A percentile compares a stretch with the other conserved stretches of the same genome.
phyloP scores from a whole-genome alignment of 2,888 invertebrate species.

The Tineola bisselliella region DNA sequence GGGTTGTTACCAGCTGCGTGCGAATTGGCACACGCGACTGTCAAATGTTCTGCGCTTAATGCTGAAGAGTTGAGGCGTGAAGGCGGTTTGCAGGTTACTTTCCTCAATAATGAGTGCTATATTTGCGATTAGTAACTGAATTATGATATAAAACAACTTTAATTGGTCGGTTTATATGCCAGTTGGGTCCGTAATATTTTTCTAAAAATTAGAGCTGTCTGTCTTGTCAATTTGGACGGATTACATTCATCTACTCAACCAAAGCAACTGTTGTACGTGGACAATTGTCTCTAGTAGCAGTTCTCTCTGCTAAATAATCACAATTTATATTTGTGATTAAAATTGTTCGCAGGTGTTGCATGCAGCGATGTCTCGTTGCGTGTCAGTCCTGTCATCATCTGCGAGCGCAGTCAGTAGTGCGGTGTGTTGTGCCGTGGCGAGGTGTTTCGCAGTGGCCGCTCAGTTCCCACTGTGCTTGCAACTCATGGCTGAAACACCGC shows the following conservation, averaged over 20 bases:
- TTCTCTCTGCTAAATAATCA: no score
- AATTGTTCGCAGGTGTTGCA: constrained; percentile 72
- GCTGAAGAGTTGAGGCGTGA: constrained; percentile 97
- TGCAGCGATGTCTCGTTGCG: constrained; percentile 94
- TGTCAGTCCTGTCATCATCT: constrained; percentile 83
- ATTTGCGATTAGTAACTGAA: no score
- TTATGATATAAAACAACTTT: neutral
- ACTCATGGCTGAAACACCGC: constrained; percentile 86
- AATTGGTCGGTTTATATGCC: constrained; percentile 2
- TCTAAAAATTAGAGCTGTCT: no score
- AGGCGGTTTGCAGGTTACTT: constrained; percentile 72
- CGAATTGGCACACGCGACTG: constrained; percentile 95
- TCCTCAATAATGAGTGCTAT: neutral
- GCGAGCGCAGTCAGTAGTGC: constrained; percentile 83
- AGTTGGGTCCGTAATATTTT: no score
- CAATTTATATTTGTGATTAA: no score
- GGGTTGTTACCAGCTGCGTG: constrained; percentile 87
- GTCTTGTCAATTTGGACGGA: no score
- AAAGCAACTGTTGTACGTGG: no score
- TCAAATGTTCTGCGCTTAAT: constrained; percentile 95
- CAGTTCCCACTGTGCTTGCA: constrained; percentile 91
- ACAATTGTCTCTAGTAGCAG: no score
- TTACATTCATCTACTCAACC: no score
- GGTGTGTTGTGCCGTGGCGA: constrained; percentile 91
- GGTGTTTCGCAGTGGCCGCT: constrained; percentile 95